Conservation (phyloP, 1,140 invertebrate genomes). For the Contarinia nasturtii region DNA sequence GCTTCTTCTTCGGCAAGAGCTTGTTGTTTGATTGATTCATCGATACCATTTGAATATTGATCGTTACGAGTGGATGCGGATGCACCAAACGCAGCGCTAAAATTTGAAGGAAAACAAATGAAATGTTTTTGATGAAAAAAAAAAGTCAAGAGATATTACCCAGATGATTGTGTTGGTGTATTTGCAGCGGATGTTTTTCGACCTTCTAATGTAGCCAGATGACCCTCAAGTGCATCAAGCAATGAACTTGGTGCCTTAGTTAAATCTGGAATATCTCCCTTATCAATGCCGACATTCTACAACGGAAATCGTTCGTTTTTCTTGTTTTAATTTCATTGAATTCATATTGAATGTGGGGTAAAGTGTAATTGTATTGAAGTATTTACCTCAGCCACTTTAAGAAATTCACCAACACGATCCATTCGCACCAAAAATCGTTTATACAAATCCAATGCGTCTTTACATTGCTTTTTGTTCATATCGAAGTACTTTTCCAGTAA, state of each 20-base stretch:
- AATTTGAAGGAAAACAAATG: conserved; percentile 42
- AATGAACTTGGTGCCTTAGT: conserved; percentile 98
- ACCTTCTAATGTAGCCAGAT: conserved; percentile 82
- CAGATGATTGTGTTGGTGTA: conserved; percentile 65
- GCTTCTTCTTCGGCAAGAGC: conserved; percentile 88
- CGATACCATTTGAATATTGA: conserved; percentile 49
- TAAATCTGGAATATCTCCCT: conserved; percentile 96
- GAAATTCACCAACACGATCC: conserved; percentile 95
- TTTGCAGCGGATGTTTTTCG: conserved; percentile 72
- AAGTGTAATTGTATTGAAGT: no score
- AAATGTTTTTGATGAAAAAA: neutral
- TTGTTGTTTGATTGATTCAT: conserved; percentile 68
- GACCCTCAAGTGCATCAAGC: conserved; percentile 91
- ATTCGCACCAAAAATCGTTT: conserved; percentile 98
- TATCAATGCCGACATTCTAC: conserved; percentile 94
- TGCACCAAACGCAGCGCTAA: conserved; percentile 63
- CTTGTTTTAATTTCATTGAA: conserved; percentile 1
- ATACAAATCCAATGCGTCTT: conserved; percentile 95
- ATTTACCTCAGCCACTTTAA: conserved; percentile 91
- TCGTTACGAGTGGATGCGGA: conserved; percentile 54
- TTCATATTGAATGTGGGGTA: no score
- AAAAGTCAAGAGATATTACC: conserved; percentile 27
- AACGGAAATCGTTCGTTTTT: no score
- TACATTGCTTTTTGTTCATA: conserved; percentile 98
- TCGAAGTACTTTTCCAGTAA: conserved; percentile 98